Conservation (phyloP, 2,888 invertebrate species). For the Andrena bucephala region DNA sequence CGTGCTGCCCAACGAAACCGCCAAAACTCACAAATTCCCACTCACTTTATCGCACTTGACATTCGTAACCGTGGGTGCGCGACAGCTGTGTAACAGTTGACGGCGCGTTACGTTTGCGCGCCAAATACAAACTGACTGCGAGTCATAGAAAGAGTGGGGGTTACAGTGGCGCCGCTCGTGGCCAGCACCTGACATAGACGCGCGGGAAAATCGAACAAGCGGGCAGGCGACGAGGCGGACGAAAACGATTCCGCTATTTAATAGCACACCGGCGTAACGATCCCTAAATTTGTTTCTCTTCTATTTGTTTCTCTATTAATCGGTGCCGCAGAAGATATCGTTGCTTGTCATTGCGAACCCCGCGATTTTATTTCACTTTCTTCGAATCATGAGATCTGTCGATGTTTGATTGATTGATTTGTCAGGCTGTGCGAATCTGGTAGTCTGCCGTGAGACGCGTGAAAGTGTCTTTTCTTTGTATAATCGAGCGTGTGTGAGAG, state of each 20-base stretch:
- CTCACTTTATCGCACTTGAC: not conserved
- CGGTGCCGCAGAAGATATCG: constrained; percentile 56
- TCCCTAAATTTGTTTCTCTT: constrained; percentile 19
- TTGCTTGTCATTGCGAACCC: constrained; percentile 63
- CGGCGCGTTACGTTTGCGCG: not conserved
- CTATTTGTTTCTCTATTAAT: constrained; percentile 19
- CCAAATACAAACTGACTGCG: not conserved
- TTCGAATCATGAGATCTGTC: constrained; percentile 76
- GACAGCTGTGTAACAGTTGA: not conserved
- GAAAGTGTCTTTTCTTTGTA: constrained; percentile 58
- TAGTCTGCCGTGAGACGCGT: constrained; percentile 77
- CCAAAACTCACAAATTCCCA: no score
- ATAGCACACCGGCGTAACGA: constrained; percentile 28
- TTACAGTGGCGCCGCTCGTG: not conserved
- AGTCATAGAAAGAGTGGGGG: not conserved
- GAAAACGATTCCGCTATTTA: not conserved
- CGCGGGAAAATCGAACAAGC: not conserved
- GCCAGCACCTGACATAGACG: no score
- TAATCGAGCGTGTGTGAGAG: constrained; percentile 45
- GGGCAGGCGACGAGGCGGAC: not conserved
- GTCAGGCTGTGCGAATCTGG: constrained; percentile 84
- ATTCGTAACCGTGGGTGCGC: no score
- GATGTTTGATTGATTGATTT: constrained; percentile 79
- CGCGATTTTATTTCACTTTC: constrained; percentile 61
- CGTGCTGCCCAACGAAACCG: constrained; percentile 9